These are phyloP conservation scores for Notodonta ziczac DNA, from an alignment of 2,888 invertebrate species.

Conservation along the genomic window DNA sequence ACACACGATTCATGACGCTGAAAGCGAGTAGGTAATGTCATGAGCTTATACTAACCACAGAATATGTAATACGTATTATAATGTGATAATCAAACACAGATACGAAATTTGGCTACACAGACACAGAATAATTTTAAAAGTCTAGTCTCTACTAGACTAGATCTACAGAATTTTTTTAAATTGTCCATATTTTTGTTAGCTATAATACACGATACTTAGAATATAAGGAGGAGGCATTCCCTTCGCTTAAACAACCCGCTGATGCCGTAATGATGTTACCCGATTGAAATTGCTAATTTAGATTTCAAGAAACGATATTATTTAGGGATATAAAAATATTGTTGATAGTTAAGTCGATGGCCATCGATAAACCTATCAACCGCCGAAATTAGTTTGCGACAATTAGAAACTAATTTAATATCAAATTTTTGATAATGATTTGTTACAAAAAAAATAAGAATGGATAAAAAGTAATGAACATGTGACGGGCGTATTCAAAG, in stretches of 20 bases:
- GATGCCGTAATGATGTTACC: slow-evolving; percentile 25
- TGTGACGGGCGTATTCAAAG: slow-evolving; percentile 8
- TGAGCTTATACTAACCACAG: too few species aligned
- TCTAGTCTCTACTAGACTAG: too few species aligned
- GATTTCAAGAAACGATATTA: not conserved
- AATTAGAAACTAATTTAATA: slow-evolving; percentile 1
- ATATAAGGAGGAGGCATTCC: slow-evolving; percentile 43
- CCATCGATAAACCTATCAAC: slow-evolving; percentile 1
- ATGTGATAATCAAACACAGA: too few species aligned
- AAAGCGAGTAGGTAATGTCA: too few species aligned
- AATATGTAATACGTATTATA: too few species aligned
- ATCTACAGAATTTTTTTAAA: not conserved
- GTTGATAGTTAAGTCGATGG: slow-evolving; percentile 6
- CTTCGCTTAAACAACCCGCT: slow-evolving; percentile 26
- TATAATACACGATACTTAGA: not conserved
- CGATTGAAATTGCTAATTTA: slow-evolving; percentile 1
- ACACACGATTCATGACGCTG: too few species aligned
- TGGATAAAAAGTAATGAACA: slow-evolving; percentile 8
- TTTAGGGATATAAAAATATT: not conserved
- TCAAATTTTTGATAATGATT: not conserved
- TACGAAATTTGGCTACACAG: too few species aligned
- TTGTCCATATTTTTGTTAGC: not conserved
- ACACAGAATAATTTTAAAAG: too few species aligned
- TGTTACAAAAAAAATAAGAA: too few species aligned
- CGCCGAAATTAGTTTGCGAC: not conserved